Evolutionary conservation across 2,113 vertebrate species (phyloP), one percentile per base, ranked within the genome.

Genomic region (Tachysurus vachellii): DNA sequence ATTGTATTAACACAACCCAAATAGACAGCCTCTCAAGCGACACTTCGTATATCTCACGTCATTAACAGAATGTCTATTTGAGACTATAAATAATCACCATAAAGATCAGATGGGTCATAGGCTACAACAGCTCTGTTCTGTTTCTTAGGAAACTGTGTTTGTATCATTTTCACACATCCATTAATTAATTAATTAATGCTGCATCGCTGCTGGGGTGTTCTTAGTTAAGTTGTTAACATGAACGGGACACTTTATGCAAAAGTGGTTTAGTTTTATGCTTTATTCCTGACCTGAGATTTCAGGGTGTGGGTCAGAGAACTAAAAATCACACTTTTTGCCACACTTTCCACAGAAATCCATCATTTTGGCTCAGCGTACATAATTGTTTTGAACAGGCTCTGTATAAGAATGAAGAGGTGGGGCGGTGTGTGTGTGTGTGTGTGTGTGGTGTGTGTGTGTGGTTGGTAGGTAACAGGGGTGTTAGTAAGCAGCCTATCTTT

Each of bases 341-440:
- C 76, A 73, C 84, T 76, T 53, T 53, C 77, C 36, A 84, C 83
- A 75, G 71, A 8, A 59, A 84, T 21, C 26, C 12, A 71, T 82
- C 36, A 59, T 80, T 17, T 59, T 59, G 54, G 80, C 53, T 83
- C 79, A 80, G 47, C 86, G 75, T 80, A 79, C 76, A 82, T 86
- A 56, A 86, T 36, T 82, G 66, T 89, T 91, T 88, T 86, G 79
- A 82, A 81, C 85, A 26, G 53, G 23, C 81, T 89, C 66, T 85
- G 44, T 83, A 26, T 68, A 86, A 87, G 84, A 86, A 81, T 75
- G 44, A 86, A 61, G 79, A 5, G 2, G 17, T 21, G 70, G 83
- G 70, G n/a, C 6, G 50, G 47, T 50, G 47, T 50, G 47, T 47
- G 44, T 47, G 44, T 47, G 44, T 47, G 44, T n/a, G n/a, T n/a